A percentile compares a stretch with the other conserved stretches of the same genome.
phyloP scores from a whole-genome alignment of 2,113 vertebrate species.

The Ptilorrhoa leucosticta region DNA sequence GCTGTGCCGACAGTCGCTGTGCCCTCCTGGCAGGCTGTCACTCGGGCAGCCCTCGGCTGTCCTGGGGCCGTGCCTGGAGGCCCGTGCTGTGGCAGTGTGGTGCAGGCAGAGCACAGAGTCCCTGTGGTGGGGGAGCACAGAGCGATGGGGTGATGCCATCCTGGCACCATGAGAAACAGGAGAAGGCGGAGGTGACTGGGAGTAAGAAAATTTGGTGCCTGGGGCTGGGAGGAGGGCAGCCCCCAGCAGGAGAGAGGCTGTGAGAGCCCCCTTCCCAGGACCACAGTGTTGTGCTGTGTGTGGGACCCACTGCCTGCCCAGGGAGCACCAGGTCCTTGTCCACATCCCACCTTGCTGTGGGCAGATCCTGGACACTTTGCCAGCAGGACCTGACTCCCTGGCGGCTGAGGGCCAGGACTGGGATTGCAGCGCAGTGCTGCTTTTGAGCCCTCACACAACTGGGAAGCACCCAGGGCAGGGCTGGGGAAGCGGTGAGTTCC shows the following conservation, averaged over 20 bases:
- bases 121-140: background rate
- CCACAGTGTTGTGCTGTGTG: accelerated
- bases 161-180: accelerated
- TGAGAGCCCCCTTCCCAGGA: background rate
- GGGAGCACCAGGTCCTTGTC: background rate
- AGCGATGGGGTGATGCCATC: accelerated
- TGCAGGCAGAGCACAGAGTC: background rate
- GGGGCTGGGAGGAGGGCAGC: background rate
- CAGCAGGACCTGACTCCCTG: background rate
- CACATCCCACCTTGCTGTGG: background rate
- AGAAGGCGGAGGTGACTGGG: background rate
- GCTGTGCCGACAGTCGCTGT: background rate
- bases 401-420: background rate
- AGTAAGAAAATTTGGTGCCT: background rate
- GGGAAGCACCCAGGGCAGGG: background rate
- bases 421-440: background rate
- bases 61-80: accelerated
- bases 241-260: background rate
- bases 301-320: background rate
- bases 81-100: accelerated
- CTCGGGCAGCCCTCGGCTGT: accelerated
- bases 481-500: background rate
- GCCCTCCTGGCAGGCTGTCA: background rate
- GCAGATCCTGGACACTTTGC: background rate
- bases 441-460: background rate